These are phyloP conservation scores for Nestor notabilis DNA, from an alignment of 2,113 vertebrate species.

Conservation along the genomic window DNA sequence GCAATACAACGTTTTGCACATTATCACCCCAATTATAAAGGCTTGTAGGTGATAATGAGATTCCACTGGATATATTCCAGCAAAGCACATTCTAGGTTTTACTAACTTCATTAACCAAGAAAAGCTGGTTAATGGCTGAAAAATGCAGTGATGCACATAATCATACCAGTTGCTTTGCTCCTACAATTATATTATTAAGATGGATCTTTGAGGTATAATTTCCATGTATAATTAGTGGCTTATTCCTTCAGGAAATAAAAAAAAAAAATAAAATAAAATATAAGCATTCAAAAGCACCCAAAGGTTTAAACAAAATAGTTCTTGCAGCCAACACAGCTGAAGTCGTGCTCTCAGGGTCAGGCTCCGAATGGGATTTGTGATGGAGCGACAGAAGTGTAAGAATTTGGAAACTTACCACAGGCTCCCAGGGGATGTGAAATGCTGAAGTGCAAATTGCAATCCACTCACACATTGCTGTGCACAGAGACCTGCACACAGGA, in stretches of 20 bases:
- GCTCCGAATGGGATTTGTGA: background rate
- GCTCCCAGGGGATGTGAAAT: background rate
- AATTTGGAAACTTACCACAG: background rate
- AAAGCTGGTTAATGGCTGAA: constrained; percentile 63
- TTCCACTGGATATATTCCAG: constrained; percentile 55
- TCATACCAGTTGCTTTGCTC: constrained; percentile 58
- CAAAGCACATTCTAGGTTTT: constrained; percentile 56
- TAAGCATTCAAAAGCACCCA: background rate
- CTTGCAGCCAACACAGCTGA: background rate
- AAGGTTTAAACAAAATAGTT: background rate
- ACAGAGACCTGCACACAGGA: background rate
- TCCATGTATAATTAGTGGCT: constrained; percentile 43
- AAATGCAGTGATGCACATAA: constrained; percentile 62
- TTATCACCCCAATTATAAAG: constrained; percentile 55
- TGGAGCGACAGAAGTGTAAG: background rate
- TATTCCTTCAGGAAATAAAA: background rate
- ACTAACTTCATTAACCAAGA: constrained; percentile 66
- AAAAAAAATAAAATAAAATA: background rate
- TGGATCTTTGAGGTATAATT: constrained; percentile 48
- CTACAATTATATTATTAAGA: constrained; percentile 60
- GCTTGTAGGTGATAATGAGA: constrained; percentile 66
- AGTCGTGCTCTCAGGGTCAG: background rate
- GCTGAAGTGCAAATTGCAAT: background rate
- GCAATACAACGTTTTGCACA: constrained; percentile 19
- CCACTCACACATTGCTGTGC: fast-evolving